phyloP scores from a whole-genome alignment of 1,140 invertebrate genomes.

The Philaenus spumarius region DNA sequence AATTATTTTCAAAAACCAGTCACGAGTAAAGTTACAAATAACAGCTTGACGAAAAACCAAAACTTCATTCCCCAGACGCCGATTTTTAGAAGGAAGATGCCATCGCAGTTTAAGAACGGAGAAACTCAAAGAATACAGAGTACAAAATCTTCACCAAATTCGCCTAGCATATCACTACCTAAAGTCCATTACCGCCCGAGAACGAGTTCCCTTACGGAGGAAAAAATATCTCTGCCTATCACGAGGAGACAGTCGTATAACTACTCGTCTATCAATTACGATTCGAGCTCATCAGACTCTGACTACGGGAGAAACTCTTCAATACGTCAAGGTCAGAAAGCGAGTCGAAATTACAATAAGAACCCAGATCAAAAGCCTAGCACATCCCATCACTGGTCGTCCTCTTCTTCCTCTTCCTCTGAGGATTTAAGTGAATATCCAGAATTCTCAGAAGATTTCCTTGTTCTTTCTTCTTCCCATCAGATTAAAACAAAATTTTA shows the following conservation, averaged over 20 bases:
- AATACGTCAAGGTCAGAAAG: slow-evolving; percentile 12
- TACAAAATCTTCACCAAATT: slow-evolving; percentile 19
- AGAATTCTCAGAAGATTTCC: slow-evolving; percentile 23
- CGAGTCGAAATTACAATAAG: neutral
- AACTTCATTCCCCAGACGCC: slow-evolving; percentile 14
- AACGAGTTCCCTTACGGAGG: slow-evolving; percentile 11
- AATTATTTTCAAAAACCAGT: too few species aligned
- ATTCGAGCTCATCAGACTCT: slow-evolving; percentile 25
- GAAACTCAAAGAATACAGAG: slow-evolving; percentile 2
- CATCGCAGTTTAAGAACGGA: neutral
- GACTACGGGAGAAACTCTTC: slow-evolving; percentile 14
- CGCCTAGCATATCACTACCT: slow-evolving; percentile 9
- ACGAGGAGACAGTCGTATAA: slow-evolving; percentile 13
- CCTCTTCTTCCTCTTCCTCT: slow-evolving; percentile 23
- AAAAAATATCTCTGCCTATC: slow-evolving; percentile 2
- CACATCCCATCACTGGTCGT: slow-evolving; percentile 8
- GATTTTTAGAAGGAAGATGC: slow-evolving; percentile 14
- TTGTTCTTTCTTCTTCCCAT: slow-evolving; percentile 6
- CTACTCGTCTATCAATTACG: slow-evolving; percentile 2
- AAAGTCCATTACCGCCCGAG: slow-evolving; percentile 9
- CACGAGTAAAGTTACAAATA: too few species aligned
- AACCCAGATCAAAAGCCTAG: neutral
- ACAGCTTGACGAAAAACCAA: neutral
- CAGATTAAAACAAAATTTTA: slow-evolving; percentile 19
- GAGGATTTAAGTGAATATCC: slow-evolving; percentile 14